Evolutionary conservation across 2,888 invertebrate species (phyloP), one percentile per base, ranked within the genome.

Genomic region (Chaetoderma sp.): DNA sequence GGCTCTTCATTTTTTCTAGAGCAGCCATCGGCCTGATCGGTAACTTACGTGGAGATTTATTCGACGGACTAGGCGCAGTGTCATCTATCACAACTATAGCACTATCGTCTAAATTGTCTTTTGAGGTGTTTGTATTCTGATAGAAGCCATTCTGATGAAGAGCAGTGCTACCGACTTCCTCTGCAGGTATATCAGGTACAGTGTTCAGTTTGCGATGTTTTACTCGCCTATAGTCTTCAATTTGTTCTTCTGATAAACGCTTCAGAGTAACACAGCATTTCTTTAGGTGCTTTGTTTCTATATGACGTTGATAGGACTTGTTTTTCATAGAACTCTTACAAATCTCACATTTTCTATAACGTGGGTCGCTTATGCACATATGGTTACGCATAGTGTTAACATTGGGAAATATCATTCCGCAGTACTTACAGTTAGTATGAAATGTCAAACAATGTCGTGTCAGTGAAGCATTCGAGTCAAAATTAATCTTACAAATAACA

Each of bases 361-460:
- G 67, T 0, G 74, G 70, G 36, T 74, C 74, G 28, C 73, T 75
- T 18, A 71, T 64, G 63, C 82, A 82, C 4, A 72, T 75, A 63
- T 82, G 82, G 25, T 71, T 75, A 13, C 56, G 58, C 1, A 80
- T 67, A 28, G 79, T 73, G 32, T 72, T 71, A 33, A 72, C 71
- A 44, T 76, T 75, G 2, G 77, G 74, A 8, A 82, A 80, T 10
- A 82, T 80, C 78, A 82, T 79, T 10, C 82, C 82, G 71, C 82
- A 82, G 27, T 76, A 76, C 66, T 72, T 77, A 59, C 82, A 82
- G 0, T 78, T 80, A 16, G 79, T 77, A 70, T 82, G 82, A 33
- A 75, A 75, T 32, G 76, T 70, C 55, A 80, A 75, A 64, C 82
- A 82, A 62, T 82, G 82, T 33, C 78, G 68, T 4, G 80, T 80